Evolutionary conservation across 2,113 vertebrate genomes (phyloP).

Genomic region (Bos taurus): DNA sequence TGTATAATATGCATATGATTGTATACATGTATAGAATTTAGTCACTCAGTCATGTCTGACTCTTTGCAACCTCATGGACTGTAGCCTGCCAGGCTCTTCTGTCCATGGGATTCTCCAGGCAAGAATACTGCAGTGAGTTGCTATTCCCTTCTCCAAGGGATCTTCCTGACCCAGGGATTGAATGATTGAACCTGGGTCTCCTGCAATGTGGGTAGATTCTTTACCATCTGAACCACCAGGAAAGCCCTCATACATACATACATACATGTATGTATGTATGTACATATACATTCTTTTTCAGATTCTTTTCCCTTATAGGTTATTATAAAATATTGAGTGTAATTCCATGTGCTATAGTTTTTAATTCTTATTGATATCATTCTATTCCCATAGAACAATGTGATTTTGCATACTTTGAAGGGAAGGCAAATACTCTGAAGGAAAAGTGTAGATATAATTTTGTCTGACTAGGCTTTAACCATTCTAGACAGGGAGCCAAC

Average conservation of each 20-base stretch:
- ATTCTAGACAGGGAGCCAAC: neutral
- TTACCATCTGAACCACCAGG: neutral
- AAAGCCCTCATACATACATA: neutral
- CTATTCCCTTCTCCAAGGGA: neutral
- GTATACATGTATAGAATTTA: neutral
- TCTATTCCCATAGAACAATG: neutral
- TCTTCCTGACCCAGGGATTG: neutral
- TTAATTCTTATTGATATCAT: neutral
- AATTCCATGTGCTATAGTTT: neutral
- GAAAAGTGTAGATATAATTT: neutral
- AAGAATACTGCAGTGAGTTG: neutral
- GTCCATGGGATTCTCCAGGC: neutral
- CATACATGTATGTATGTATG: accelerated
- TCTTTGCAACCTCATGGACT: neutral
- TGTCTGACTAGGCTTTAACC: neutral
- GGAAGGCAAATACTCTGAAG: neutral
- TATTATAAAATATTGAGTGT: neutral
- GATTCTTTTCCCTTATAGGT: neutral
- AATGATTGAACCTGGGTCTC: neutral
- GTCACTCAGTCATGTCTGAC: neutral
- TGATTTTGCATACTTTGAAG: neutral
- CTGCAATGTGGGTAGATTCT: neutral
- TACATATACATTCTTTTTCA: neutral
- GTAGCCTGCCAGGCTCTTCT: neutral
- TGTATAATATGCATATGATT: neutral